These are phyloP conservation scores for Odiellus spinosus DNA, from an alignment of 2,888 invertebrate species.

Conservation along the genomic window DNA sequence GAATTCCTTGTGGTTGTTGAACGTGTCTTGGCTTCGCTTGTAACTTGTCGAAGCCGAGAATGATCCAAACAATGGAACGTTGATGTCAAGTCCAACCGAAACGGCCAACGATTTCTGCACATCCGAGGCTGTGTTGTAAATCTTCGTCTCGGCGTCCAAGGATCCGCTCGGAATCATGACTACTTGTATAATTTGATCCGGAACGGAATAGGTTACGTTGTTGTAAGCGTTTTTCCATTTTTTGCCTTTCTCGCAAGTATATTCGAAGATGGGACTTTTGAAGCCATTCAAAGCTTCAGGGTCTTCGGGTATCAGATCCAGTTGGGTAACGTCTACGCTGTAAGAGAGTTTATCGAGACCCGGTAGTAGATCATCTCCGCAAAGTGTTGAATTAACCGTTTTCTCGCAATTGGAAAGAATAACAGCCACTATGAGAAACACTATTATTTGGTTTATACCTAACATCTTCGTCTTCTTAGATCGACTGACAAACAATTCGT, in stretches of 20 bases:
- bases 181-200: constrained; percentile 5
- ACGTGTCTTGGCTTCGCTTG: constrained; percentile 1
- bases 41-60: constrained; percentile 1
- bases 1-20: not conserved
- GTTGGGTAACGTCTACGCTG: constrained; percentile 6
- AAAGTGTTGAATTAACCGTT: too few relatives aligned
- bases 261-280: not conserved
- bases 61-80: constrained; percentile 1
- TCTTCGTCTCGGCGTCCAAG: not conserved
- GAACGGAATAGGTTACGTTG: not conserved
- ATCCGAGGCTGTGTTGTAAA: not conserved
- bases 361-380: constrained; percentile 1
- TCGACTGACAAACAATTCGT: too few relatives aligned
- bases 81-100: constrained; percentile 3
- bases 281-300: constrained; percentile 4
- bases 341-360: constrained; percentile 5
- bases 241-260: constrained; percentile 1
- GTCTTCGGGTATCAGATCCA: constrained; percentile 7
- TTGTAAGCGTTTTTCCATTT: constrained; percentile 6
- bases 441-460: too few relatives aligned
- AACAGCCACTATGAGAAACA: too few relatives aligned
- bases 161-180: constrained; percentile 7
- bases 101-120: constrained; percentile 7
- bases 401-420: too few relatives aligned
- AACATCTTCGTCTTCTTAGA: too few relatives aligned